These are phyloP conservation scores for Melanerpes aurifrons DNA, from an alignment of 2,113 vertebrate species.

Conservation along the genomic window DNA sequence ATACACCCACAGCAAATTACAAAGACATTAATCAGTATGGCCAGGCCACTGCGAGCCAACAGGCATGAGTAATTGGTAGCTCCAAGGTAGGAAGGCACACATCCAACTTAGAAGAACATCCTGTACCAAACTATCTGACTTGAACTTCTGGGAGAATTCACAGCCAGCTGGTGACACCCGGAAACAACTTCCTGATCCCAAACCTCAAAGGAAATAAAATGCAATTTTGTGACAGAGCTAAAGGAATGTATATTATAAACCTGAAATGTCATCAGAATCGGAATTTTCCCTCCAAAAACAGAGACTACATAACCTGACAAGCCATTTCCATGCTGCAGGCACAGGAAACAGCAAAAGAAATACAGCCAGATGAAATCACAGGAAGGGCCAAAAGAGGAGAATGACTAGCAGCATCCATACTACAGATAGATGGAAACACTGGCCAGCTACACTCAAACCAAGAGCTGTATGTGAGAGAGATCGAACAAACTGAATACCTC, in stretches of 20 bases:
- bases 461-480: not conserved
- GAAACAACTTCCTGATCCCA: conserved; percentile 34
- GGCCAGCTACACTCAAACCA: not conserved
- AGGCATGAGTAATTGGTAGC: conserved; percentile 48
- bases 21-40: conserved; percentile 15
- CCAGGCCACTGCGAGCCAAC: conserved; percentile 47
- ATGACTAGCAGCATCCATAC: not conserved
- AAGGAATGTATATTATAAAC: not conserved
- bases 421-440: not conserved
- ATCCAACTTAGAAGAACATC: conserved; percentile 55
- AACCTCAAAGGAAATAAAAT: conserved; percentile 33
- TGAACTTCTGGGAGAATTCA: not conserved
- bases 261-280: not conserved
- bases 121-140: conserved; percentile 45
- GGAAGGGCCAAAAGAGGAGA: not conserved
- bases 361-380: not conserved
- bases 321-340: not conserved
- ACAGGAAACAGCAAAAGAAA: not conserved
- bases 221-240: not conserved
- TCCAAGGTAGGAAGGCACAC: conserved; percentile 54
- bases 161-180: not conserved
- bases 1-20: conserved; percentile 13
- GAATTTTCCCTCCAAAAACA: not conserved
- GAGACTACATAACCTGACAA: not conserved
- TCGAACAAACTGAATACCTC: not conserved